These are phyloP conservation scores for Drosophila orosa DNA, from an alignment of 1,140 invertebrate species.

Conservation along the genomic window DNA sequence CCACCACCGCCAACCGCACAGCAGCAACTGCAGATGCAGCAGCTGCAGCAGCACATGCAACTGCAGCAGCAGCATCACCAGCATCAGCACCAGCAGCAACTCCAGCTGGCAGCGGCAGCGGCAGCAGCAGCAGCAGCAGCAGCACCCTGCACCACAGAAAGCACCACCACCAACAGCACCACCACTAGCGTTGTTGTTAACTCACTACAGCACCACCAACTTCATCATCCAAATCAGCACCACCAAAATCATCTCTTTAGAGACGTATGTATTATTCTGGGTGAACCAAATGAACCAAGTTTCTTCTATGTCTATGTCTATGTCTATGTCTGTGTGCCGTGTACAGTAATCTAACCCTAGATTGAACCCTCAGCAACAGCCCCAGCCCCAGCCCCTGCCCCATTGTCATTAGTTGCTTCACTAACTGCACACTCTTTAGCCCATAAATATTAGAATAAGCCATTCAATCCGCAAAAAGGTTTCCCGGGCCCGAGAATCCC, in stretches of 20 bases:
- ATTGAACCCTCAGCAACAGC: not conserved
- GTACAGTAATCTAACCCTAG: constrained; percentile 31
- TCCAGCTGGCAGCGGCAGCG: constrained; percentile 33
- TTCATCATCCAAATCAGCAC: constrained; percentile 84
- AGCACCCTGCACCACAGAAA: constrained; percentile 55
- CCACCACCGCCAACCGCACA: constrained; percentile 43
- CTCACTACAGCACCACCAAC: constrained; percentile 84
- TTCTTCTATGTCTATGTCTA: constrained; percentile 26
- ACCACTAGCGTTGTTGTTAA: constrained; percentile 78
- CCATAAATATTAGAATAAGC: constrained; percentile 52
- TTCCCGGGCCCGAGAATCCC: constrained; percentile 22
- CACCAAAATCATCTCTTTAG: constrained; percentile 84
- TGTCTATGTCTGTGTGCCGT: constrained; percentile 11
- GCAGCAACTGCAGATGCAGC: constrained; percentile 54
- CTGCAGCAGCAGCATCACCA: constrained; percentile 38
- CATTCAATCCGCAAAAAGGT: constrained; percentile 52
- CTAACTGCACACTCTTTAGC: constrained; percentile 42
- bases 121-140: constrained; percentile 24
- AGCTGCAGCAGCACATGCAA: constrained; percentile 46
- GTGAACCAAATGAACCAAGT: constrained; percentile 44
- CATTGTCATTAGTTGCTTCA: constrained; percentile 35
- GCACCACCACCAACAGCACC: constrained; percentile 83
- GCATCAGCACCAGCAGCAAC: constrained; percentile 41
- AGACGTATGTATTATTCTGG: constrained; percentile 83
- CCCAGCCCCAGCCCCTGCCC: not conserved